Evolutionary conservation across 2,113 vertebrate genomes (phyloP).

Genomic region (Delphinapterus leucas): DNA sequence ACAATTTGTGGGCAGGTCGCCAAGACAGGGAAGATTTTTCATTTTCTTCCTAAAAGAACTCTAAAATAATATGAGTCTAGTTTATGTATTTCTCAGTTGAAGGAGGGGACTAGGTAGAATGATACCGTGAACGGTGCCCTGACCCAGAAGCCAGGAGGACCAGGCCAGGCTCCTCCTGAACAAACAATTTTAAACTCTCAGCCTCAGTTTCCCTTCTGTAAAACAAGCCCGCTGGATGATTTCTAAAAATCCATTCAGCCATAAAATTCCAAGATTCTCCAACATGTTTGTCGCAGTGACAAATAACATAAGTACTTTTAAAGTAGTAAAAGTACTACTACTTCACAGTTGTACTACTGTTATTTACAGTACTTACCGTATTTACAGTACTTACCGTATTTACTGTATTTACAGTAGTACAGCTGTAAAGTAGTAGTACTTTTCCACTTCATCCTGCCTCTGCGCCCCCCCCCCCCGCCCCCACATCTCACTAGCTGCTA

Average conservation of each 20-base stretch:
- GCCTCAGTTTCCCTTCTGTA: background rate
- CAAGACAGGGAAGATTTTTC: background rate
- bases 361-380: too few species aligned
- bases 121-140: background rate
- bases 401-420: too few species aligned
- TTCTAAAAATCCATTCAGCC: background rate
- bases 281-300: background rate
- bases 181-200: background rate
- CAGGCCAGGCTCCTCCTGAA: background rate
- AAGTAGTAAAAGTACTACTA: background rate
- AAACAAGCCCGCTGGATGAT: background rate
- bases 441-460: background rate
- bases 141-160: background rate
- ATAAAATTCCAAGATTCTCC: background rate
- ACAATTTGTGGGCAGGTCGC: background rate
- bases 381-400: too few species aligned
- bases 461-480: background rate
- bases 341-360: too few species aligned
- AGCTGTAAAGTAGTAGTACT: background rate
- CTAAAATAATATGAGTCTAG: background rate
- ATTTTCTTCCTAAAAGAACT: background rate
- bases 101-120: background rate
- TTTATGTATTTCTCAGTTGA: background rate
- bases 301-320: background rate
- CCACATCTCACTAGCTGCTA: accelerated